Percentiles rank a stretch among this genome's conserved stretches.
These are phyloP conservation scores for Parazoanthus swiftii DNA, from an alignment of 92 coral and sea anemone genomes.

Conservation along the genomic window DNA sequence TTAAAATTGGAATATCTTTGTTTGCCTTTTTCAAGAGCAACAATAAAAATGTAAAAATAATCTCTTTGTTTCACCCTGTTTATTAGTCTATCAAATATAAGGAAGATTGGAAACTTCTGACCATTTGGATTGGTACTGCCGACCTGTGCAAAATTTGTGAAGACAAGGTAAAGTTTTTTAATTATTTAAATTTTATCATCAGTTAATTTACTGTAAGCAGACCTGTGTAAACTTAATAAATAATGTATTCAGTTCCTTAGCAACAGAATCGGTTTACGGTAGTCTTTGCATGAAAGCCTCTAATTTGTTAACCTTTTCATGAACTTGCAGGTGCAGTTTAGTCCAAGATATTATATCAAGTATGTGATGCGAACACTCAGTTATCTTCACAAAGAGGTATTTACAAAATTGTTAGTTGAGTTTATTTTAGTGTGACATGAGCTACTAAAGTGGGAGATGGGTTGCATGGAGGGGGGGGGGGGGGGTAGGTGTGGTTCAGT, in stretches of 20 bases:
- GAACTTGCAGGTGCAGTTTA: constrained; percentile 54
- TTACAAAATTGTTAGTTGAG: too few species aligned
- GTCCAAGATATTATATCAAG: constrained; percentile 72
- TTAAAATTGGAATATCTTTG: too few species aligned
- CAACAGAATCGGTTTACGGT: background rate
- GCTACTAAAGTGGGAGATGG: too few species aligned
- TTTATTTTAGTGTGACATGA: too few species aligned
- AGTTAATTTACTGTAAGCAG: background rate
- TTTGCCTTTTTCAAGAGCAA: too few species aligned
- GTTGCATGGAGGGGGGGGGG: too few species aligned
- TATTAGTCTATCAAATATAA: constrained; percentile 66
- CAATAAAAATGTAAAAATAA: background rate
- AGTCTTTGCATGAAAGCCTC: background rate
- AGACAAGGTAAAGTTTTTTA: constrained; percentile 50
- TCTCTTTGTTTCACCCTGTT: background rate
- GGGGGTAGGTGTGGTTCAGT: too few species aligned
- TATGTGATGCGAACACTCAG: constrained; percentile 74
- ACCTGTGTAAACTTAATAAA: background rate
- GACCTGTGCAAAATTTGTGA: constrained; percentile 85
- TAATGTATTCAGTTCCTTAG: background rate
- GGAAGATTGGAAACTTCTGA: constrained; percentile 92
- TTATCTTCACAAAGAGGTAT: constrained; percentile 62
- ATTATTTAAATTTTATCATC: background rate
- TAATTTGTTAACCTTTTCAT: background rate
- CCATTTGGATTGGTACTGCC: constrained; percentile 78